Base-by-base conservation (phyloP, 2,888 invertebrate genomes). In the Drosophila rubida region DNA sequence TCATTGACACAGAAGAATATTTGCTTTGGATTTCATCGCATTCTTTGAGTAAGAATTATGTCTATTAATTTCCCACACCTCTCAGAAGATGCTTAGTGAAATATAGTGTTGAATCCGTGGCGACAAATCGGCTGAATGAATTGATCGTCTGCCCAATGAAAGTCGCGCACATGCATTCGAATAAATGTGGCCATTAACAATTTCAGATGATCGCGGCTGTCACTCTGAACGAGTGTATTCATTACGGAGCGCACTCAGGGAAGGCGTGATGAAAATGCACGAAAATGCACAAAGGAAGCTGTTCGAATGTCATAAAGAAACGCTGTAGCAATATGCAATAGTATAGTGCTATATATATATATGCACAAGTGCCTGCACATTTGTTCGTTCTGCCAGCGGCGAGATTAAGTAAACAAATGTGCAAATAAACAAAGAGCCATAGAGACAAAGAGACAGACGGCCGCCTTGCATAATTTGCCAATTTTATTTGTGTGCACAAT, bases 181-280 rank as follows among this genome's bases (percentile, higher is more conserved):
- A 42, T 25, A 22, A 73, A 80, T 70, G 23, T 39, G 11, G 19
- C 9, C 62, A 66, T 48, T 71, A 67, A 64, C 64, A 62, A 72
- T 66, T 45, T 37, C 53, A 57, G 63, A 68, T 72, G 78, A 74
- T 60, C 55, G 57, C 69, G 57, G 48, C 75, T 81, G 80, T 84
- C 85, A 81, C 25, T 53, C 46, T 16, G 59, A 67, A 85, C 76
- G 42, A 79, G 73, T 69, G 59, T 62, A 69, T 80, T 83, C 69
- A 78, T 83, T 65, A 54, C 67, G 25, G 51, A 62, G 61, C 60
- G 51, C 54, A 58, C 54, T 42, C 49, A 22, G 48, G 39, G 22
- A 53, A 72, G 25, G 41, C 55, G 66, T 19, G 39, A 41, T 59
- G 53, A 64, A 68, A 78, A 30, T 55, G 59, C 65, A 53, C 19